Conservation (phyloP, 2,797 vertebrate species). For the Eulemur albifrons region DNA sequence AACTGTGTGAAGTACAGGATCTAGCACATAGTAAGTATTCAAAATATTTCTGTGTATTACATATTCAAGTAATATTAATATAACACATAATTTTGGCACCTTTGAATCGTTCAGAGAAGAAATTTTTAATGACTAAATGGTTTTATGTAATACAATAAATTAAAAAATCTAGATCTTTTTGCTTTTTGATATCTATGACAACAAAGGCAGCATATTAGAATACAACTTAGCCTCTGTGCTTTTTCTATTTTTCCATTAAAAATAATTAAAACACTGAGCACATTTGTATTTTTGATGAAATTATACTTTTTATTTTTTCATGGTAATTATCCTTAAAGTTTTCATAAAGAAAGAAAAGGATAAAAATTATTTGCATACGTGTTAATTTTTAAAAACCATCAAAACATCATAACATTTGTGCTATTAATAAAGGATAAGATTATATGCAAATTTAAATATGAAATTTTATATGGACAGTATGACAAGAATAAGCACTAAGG, state of each 20-base stretch:
- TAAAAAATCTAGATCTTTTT: not conserved
- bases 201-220: not conserved
- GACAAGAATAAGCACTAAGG: not conserved
- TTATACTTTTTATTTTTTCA: not conserved
- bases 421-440: not conserved
- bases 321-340: not conserved
- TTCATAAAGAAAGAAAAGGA: not conserved
- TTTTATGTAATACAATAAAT: not conserved
- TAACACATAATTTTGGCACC: not conserved
- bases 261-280: not conserved
- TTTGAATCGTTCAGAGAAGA: not conserved
- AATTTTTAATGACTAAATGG: not conserved
- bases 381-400: not conserved
- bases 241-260: not conserved
- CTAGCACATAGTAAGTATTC: not conserved
- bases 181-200: not conserved
- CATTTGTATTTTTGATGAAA: constrained; percentile 2
- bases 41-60: not conserved
- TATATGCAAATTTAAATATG: not conserved
- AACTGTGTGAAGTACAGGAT: not conserved
- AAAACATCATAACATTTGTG: not conserved
- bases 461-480: not conserved
- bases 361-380: not conserved
- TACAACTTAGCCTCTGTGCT: not conserved
- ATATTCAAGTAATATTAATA: not conserved